Percentiles rank a stretch among this genome's conserved stretches.
These are phyloP conservation scores for Anaspis maculata DNA, from an alignment of 2,888 invertebrate species.

Conservation along the genomic window DNA sequence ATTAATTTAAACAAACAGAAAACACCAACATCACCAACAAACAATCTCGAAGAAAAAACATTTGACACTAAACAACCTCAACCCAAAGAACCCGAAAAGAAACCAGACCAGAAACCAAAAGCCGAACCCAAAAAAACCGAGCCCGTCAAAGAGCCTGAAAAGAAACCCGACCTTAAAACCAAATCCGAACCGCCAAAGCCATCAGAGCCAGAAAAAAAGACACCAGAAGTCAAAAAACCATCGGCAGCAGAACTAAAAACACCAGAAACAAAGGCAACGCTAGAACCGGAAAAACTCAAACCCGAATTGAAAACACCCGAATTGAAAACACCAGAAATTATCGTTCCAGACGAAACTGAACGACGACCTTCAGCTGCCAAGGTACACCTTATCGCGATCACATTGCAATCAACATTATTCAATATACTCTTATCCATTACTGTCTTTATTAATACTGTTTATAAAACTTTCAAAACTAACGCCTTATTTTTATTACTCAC, in stretches of 20 bases:
- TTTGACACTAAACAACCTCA: slow-evolving; percentile 35
- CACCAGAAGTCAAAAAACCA: slow-evolving; percentile 21
- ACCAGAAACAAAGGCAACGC: slow-evolving; percentile 18
- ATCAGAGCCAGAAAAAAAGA: slow-evolving; percentile 25
- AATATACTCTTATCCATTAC: too few species aligned
- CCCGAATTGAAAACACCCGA: slow-evolving; percentile 19
- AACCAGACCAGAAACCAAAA: slow-evolving; percentile 17
- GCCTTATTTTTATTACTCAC: slow-evolving; percentile 1
- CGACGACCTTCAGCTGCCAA: slow-evolving; percentile 9
- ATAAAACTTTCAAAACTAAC: slow-evolving; percentile 1
- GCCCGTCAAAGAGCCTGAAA: slow-evolving; percentile 20
- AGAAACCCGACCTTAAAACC: slow-evolving; percentile 33
- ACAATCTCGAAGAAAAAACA: slow-evolving; percentile 44
- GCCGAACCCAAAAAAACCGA: slow-evolving; percentile 13
- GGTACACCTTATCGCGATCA: slow-evolving; percentile 13
- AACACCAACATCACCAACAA: slow-evolving; percentile 31
- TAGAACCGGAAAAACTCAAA: slow-evolving; percentile 17
- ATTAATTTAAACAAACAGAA: slow-evolving; percentile 21
- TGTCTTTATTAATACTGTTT: too few species aligned
- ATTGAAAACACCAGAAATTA: slow-evolving; percentile 26
- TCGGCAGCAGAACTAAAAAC: slow-evolving; percentile 22
- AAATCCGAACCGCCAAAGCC: slow-evolving; percentile 25
- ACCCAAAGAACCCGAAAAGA: slow-evolving; percentile 20
- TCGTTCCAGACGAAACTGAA: slow-evolving; percentile 22
- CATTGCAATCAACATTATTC: too few species aligned